Evolutionary conservation across 2,797 vertebrate species (phyloP).

Genomic region (Zalophus californianus): DNA sequence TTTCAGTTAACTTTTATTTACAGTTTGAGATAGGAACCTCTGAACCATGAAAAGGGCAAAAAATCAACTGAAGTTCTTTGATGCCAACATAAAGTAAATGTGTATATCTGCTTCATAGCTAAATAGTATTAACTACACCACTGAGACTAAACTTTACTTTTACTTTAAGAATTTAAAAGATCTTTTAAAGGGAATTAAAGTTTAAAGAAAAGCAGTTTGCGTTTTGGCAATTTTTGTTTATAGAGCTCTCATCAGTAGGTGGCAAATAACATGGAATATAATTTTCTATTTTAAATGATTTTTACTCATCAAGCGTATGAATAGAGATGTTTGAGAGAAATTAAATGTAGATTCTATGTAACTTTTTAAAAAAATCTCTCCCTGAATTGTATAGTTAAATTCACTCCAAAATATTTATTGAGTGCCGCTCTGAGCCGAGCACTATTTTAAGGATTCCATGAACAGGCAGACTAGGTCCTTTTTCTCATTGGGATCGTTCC

Average conservation of each 20-base stretch:
- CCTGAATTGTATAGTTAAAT: neutral
- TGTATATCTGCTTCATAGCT: neutral
- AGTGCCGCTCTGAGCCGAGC: neutral
- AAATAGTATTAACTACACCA: neutral
- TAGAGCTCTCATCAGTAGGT: neutral
- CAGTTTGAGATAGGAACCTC: constrained; percentile 59
- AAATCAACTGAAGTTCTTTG: constrained; percentile 42
- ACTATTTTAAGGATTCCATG: neutral
- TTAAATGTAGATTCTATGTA: neutral
- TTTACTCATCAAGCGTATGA: neutral
- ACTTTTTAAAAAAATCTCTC: neutral
- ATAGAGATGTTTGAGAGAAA: constrained; percentile 42
- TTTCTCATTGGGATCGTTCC: neutral
- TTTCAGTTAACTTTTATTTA: constrained; percentile 65
- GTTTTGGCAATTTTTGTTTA: neutral
- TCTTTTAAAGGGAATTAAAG: constrained; percentile 21
- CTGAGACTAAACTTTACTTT: constrained; percentile 39
- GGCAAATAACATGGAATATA: neutral
- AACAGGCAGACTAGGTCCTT: neutral
- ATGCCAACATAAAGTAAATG: constrained; percentile 22
- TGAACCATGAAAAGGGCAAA: constrained; percentile 60
- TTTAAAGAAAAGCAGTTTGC: neutral
- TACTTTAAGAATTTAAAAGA: neutral
- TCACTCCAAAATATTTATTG: neutral
- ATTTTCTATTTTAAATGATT: neutral